Percentiles rank a stretch among this genome's conserved stretches.
These are phyloP conservation scores for Trissolcus brochymenae DNA, from an alignment of 2,888 invertebrate genomes.

Conservation along the genomic window DNA sequence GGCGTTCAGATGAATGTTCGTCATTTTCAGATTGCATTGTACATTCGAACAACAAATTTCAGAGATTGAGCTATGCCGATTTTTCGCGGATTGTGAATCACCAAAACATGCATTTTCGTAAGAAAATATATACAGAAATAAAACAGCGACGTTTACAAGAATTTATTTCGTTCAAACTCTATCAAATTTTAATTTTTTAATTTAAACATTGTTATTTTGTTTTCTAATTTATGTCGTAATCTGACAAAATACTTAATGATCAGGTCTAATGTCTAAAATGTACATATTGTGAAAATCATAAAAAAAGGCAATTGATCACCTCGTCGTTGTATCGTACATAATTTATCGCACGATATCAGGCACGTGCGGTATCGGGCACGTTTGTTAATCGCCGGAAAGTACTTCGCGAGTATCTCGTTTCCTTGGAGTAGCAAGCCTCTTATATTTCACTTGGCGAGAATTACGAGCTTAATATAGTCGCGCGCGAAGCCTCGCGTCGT, in stretches of 20 bases:
- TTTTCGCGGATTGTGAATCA: slow-evolving; percentile 24
- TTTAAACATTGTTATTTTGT: too few relatives aligned
- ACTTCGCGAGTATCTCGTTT: slow-evolving; percentile 58
- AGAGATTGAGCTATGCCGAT: slow-evolving; percentile 25
- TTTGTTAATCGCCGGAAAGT: slow-evolving; percentile 59
- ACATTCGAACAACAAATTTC: slow-evolving; percentile 20
- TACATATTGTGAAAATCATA: slow-evolving; percentile 10
- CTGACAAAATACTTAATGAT: slow-evolving; percentile 26
- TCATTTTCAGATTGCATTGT: slow-evolving; percentile 30
- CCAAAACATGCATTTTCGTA: neutral
- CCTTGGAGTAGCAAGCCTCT: slow-evolving; percentile 61
- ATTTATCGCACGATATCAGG: slow-evolving; percentile 48
- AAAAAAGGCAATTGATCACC: slow-evolving; percentile 45
- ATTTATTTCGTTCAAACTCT: too few relatives aligned
- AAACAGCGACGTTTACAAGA: neutral
- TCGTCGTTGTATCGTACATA: slow-evolving; percentile 37
- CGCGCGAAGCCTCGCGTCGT: slow-evolving; percentile 62
- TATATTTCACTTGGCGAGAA: slow-evolving; percentile 72
- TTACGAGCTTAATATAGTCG: slow-evolving; percentile 71
- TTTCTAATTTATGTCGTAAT: neutral
- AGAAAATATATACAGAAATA: slow-evolving; percentile 12
- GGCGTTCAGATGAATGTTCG: slow-evolving; percentile 32
- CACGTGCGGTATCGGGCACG: slow-evolving; percentile 52
- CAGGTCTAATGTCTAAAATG: slow-evolving; percentile 13
- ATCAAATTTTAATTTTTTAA: too few relatives aligned